Base-by-base conservation (phyloP, 2,113 vertebrate species). In the Zonotrichia leucophrys region DNA sequence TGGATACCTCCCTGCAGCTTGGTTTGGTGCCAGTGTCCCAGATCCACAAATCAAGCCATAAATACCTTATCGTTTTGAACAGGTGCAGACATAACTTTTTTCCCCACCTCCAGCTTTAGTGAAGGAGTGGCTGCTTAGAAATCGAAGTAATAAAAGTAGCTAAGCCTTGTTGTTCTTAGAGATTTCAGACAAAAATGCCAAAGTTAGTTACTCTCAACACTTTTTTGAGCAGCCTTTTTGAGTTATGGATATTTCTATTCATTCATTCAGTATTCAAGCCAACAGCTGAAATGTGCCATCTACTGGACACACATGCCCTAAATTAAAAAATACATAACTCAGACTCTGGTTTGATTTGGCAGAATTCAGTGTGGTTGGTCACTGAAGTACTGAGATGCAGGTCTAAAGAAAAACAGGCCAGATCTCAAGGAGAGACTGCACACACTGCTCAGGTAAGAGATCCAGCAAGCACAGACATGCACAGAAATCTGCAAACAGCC, bases 231-330 rank as follows among this genome's bases (percentile, higher is more conserved):
- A 72, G n/a, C 4, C 24, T 60, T 46, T 52, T 4, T 7, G 15
- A 75, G 27, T 46, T 78, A 18, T 4, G 8, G 46, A 1, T 58
- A 5, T 19, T 86, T 50, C 78, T 14, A 30, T 46, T 41, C 18
- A 31, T 16, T n/a, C 39, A 16, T 39, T 73, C 41, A 21, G 0
- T 47, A 44, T 25, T 25, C 27, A 74, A 42, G 10, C 18, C 42
- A 46, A 14, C n/a, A 53, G 89, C 70, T 87, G 78, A 67, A 72
- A 94, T 23, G 22, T 87, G 93, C 93, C 95, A 76, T 63, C 94
- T 87, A 11, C 91, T 91, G 89, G 94, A 46, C 70, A 73, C 15
- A 30, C 0, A 0, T 8, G 10, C 11, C 3, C 6, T 33, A 30
- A 89, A 37, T 11, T 31, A 59, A 67, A 10, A 74, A 59, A 76